Base-by-base conservation (phyloP, 2,888 invertebrate species). In the Dexiosoma caninum region DNA sequence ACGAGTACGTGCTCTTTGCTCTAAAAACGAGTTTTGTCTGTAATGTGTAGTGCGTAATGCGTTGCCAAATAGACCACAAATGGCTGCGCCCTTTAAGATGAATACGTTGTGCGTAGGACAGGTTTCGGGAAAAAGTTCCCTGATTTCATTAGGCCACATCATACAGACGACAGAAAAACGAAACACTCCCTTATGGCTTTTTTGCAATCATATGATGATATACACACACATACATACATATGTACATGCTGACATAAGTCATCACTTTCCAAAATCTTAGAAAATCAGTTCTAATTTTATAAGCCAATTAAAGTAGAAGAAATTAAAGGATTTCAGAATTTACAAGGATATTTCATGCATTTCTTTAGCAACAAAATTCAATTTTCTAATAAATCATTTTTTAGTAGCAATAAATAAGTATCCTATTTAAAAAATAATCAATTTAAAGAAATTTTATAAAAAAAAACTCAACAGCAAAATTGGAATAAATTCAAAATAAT, bases 401-500 rank as follows among this genome's bases (percentile, higher is more conserved):
- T n/a, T 46, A 37, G 60, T 49, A 19, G 21, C 35, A 40, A 57
- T 67, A 66, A 70, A 10, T 8, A 30, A 14, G 2, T 1, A 21
- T 59, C 30, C 37, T n/a, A n/a, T 14, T 30, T 19, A 16, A 10
- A 14, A 46, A 69, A 53, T 44, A 27, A 51, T 23, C 23, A 64
- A 70, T 64, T 77, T 62, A 49, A 59, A 74, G 69, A 66, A n/a
- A n/a, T 57, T 64, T 37, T 62, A 37, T 51, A 10, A 23, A 69
- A 10, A 23, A 69, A 64, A 37, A 44, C 37, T 62, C 16, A 71
- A 16, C n/a, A 37, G 14, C 49, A 57, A 78, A 71, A 66, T 71
- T 78, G 35, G 14, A 78, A 40, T 78, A 59, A 69, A 76, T 76
- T 76, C 53, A 44, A 60, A 66, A 78, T 71, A 71, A 78, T 66